Evolutionary conservation across 2,888 invertebrate genomes (phyloP), one percentile per base, ranked within the genome.

Genomic region (Limenitis camilla): DNA sequence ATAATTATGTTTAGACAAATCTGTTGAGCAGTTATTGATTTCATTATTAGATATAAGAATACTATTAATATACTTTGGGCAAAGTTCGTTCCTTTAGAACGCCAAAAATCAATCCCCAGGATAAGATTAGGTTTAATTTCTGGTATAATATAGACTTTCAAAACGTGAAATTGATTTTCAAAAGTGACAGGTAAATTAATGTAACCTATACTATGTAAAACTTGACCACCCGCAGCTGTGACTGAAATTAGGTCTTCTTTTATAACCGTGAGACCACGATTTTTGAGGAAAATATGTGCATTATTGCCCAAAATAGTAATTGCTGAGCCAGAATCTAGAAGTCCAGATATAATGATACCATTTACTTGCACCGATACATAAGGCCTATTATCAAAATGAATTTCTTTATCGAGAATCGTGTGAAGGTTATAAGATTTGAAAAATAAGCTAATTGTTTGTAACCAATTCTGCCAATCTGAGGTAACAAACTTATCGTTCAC

Each of bases 31-130:
- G n/a, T n/a, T n/a, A n/a, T n/a, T n/a, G n/a, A n/a, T n/a, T n/a
- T n/a, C n/a, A n/a, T n/a, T n/a, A n/a, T n/a, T n/a, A n/a, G n/a
- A n/a, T n/a, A n/a, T n/a, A n/a, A n/a, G n/a, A n/a, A n/a, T n/a
- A n/a, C n/a, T n/a, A n/a, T n/a, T n/a, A n/a, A n/a, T n/a, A n/a
- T n/a, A n/a, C n/a, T n/a, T n/a, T n/a, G n/a, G n/a, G n/a, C n/a
- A n/a, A n/a, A n/a, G n/a, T n/a, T n/a, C n/a, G n/a, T n/a, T n/a
- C n/a, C n/a, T n/a, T n/a, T n/a, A n/a, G n/a, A n/a, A n/a, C n/a
- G n/a, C 56, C 56, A 61, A 38, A 61, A 62, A 40, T 61, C 61
- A 6, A 60, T 53, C 10, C 62, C 62, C 11, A 61, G 38, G 11
- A 62, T 60, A 5, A 62, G 28, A 1, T 41, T 10, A 5, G 39